Percentiles rank a stretch among this genome's conserved stretches.
Conservation (phyloP, 2,888 invertebrate genomes). For the Parelbella ahira region DNA sequence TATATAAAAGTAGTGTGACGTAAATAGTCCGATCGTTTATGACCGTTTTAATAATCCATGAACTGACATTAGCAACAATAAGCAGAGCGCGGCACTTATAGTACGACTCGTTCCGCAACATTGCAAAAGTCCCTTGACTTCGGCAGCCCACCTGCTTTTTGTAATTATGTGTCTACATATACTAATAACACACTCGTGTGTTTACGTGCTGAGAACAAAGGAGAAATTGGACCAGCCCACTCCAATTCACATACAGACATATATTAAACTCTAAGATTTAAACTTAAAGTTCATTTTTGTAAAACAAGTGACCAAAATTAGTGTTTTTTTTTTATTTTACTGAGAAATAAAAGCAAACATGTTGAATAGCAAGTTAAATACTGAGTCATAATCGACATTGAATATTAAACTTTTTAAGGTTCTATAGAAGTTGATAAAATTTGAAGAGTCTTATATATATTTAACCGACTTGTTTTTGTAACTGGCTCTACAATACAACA, state of each 20-base stretch:
- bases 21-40: slow-evolving; percentile 7
- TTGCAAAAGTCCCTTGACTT: slow-evolving; percentile 31
- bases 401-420: no score
- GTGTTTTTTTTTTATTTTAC: slow-evolving; percentile 13
- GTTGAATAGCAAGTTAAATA: slow-evolving; percentile 14
- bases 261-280: slow-evolving; percentile 3
- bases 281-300: slow-evolving; percentile 11
- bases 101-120: slow-evolving; percentile 30
- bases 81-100: slow-evolving; percentile 7
- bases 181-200: slow-evolving; percentile 29
- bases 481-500: no score
- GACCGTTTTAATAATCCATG: slow-evolving; percentile 8
- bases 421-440: no score
- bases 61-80: slow-evolving; percentile 18
- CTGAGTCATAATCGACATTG: slow-evolving; percentile 12
- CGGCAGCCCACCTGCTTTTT: slow-evolving; percentile 31
- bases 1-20: no score
- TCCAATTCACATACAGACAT: neutral
- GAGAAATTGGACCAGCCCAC: slow-evolving; percentile 29
- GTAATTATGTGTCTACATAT: slow-evolving; percentile 31
- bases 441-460: no score
- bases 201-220: slow-evolving; percentile 31
- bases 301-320: slow-evolving; percentile 9
- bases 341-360: slow-evolving; percentile 8
- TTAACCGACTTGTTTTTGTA: no score